Percentiles rank a stretch among this genome's conserved stretches.
Evolutionary conservation across 2,113 vertebrate species (phyloP).

Genomic region (Echinops telfairi): DNA sequence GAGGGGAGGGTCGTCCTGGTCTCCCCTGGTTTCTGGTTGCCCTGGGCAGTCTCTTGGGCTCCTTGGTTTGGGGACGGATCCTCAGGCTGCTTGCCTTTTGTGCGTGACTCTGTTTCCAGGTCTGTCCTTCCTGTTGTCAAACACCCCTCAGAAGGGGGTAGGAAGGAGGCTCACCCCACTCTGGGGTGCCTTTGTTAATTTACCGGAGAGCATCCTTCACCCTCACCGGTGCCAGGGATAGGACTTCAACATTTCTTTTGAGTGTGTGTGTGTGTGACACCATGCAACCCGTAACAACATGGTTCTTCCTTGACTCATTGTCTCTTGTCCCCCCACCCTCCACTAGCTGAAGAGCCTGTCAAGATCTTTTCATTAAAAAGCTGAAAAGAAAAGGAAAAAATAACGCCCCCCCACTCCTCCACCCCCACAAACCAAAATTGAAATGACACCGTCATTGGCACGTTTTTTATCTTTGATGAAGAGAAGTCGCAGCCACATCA

Average conservation of each 20-base stretch:
- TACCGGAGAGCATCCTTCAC: not conserved
- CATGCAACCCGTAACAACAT: not conserved
- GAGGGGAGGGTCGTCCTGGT: not conserved
- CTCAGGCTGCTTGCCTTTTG: not conserved
- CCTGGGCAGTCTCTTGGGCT: not conserved
- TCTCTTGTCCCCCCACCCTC: not conserved
- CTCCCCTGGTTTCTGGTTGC: not conserved
- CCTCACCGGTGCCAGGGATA: not conserved
- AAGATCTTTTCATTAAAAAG: conserved; percentile 50
- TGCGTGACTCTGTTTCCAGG: not conserved
- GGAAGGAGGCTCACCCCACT: too few species aligned
- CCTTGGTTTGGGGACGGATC: not conserved
- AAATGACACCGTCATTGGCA: not conserved
- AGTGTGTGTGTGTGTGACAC: not conserved
- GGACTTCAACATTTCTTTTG: not conserved
- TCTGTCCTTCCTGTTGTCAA: not conserved
- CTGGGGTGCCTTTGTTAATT: not conserved
- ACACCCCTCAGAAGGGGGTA: not conserved
- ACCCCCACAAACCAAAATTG: not conserved
- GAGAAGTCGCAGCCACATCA: conserved; percentile 23
- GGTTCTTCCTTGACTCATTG: not conserved
- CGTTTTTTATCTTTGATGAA: conserved; percentile 32
- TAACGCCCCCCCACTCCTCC: too few species aligned
- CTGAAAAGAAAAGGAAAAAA: conserved; percentile 28
- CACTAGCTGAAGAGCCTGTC: not conserved